Percentiles rank a stretch among this genome's conserved stretches.
Evolutionary conservation across 2,113 vertebrate genomes (phyloP).

Genomic region (Lophura nycthemera): DNA sequence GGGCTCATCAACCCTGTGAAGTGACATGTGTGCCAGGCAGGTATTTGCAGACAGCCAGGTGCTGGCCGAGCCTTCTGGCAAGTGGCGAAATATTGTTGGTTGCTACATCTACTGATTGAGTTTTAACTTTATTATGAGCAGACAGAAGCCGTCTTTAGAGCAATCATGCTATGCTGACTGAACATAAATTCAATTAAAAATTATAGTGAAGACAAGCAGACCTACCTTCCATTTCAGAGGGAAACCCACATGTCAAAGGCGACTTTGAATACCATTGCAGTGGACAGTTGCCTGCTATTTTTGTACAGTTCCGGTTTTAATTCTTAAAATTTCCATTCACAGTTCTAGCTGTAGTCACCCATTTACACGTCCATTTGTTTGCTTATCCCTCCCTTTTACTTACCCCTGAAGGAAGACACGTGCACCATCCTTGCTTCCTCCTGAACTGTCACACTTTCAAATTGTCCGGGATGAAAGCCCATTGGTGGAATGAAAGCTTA

Average conservation of each 20-base stretch:
- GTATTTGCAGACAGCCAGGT: background rate
- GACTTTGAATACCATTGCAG: background rate
- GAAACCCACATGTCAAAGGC: background rate
- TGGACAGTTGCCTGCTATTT: background rate
- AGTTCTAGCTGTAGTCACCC: background rate
- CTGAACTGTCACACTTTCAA: background rate
- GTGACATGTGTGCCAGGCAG: rapidly evolving
- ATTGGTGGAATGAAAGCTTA: background rate
- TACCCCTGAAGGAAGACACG: background rate
- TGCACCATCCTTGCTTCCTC: background rate
- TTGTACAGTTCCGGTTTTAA: background rate
- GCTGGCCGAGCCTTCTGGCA: conserved; percentile 32
- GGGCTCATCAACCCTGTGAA: rapidly evolving
- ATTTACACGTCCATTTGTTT: background rate
- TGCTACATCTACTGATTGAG: conserved; percentile 47
- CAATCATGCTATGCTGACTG: conserved; percentile 43
- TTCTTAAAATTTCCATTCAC: background rate
- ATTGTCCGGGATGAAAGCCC: background rate
- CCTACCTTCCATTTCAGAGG: background rate
- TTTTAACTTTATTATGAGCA: conserved; percentile 40
- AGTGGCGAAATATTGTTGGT: conserved; percentile 18
- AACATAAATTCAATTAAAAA: conserved; percentile 58
- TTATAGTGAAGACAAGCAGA: conserved; percentile 34
- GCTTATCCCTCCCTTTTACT: background rate
- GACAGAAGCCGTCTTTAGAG: conserved; percentile 51